phyloP scores from a whole-genome alignment of 2,113 vertebrate species.

The Amblyornis subalaris region DNA sequence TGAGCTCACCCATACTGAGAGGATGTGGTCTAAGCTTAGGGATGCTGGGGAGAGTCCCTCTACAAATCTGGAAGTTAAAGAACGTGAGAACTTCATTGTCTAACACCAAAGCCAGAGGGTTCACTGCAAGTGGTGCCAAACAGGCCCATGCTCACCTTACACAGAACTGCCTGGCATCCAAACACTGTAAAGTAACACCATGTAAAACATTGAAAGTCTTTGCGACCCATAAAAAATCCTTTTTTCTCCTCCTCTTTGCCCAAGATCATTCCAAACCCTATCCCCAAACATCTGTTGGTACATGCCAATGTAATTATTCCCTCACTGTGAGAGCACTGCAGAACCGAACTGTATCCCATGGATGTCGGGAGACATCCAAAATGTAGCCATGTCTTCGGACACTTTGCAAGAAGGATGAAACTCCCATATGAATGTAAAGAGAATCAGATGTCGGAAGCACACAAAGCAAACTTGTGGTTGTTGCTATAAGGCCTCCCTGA shows the following conservation, averaged over 20 bases:
- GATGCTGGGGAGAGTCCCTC: neutral
- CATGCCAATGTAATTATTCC: neutral
- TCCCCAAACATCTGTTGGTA: neutral
- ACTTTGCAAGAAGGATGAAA: neutral
- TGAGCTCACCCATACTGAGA: neutral
- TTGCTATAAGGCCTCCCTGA: neutral
- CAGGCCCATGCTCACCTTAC: neutral
- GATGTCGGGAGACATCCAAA: neutral
- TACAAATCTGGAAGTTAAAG: neutral
- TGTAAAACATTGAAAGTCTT: neutral
- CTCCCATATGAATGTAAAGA: neutral
- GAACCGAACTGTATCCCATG: neutral
- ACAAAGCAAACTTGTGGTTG: neutral
- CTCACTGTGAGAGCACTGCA: neutral
- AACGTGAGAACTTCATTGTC: neutral
- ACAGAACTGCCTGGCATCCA: neutral
- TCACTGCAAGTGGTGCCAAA: neutral
- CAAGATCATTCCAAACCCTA: neutral
- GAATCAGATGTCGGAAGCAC: neutral
- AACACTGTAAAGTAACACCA: neutral
- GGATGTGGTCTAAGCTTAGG: neutral
- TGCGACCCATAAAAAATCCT: neutral
- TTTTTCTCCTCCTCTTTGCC: neutral
- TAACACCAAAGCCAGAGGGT: neutral
- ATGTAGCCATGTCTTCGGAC: neutral